Percentiles rank a stretch among this genome's conserved stretches.
Conservation (phyloP, 1,140 invertebrate genomes). For the Eurosta solidaginis region DNA sequence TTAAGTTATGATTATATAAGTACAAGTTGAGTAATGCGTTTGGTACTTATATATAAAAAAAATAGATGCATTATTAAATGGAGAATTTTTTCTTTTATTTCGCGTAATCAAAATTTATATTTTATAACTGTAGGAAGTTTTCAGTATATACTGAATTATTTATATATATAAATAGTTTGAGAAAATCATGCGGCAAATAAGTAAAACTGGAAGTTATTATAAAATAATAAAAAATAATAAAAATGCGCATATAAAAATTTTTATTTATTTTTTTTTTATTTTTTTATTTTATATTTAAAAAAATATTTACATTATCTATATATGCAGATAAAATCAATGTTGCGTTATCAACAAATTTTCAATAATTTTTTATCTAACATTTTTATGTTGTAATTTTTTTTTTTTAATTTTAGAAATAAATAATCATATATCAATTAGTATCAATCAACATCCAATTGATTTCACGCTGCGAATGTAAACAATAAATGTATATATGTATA, state of each 20-base stretch:
- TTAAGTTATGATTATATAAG: not conserved
- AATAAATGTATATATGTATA: too few species aligned
- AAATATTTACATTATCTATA: not conserved
- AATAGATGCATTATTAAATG: not conserved
- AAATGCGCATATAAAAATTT: not conserved
- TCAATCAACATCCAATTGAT: slow-evolving; percentile 15
- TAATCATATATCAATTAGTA: not conserved
- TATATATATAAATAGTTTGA: not conserved
- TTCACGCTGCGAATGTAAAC: slow-evolving; percentile 25
- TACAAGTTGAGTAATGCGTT: not conserved
- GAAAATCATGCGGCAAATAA: slow-evolving; percentile 11
- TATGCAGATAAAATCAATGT: not conserved
- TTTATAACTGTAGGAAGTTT: not conserved
- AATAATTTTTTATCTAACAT: not conserved
- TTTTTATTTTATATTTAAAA: not conserved
- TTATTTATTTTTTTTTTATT: not conserved
- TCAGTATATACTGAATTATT: not conserved
- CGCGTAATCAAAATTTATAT: not conserved
- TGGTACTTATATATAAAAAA: too few species aligned
- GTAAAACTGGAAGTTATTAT: slow-evolving; percentile 3
- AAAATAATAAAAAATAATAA: not conserved
- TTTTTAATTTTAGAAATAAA: not conserved
- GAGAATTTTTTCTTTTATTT: not conserved
- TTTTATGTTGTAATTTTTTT: not conserved
- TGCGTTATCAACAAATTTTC: not conserved